Evolutionary conservation across 2,888 invertebrate genomes (phyloP).

Genomic region (Epistrophella euchroma): DNA sequence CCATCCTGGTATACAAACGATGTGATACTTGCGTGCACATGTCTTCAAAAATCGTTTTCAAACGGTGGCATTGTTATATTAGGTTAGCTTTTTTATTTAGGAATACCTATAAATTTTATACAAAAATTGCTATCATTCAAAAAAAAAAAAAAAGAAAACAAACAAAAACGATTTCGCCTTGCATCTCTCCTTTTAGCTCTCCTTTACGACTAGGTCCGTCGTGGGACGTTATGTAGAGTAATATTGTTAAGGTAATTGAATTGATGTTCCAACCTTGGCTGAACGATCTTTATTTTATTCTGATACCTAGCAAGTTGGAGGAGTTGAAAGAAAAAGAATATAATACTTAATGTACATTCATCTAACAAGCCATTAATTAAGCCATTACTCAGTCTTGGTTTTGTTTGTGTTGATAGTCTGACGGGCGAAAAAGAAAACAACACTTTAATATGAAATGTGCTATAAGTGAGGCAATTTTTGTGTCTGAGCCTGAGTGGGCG

Average conservation of each 20-base stretch:
- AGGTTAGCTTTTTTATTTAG: no score
- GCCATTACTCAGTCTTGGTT: constrained; percentile 35
- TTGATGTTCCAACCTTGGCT: constrained; percentile 8
- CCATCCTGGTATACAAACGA: no score
- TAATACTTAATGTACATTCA: not conserved
- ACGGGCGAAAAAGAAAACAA: constrained; percentile 7
- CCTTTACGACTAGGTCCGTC: no score
- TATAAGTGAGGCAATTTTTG: constrained; percentile 30
- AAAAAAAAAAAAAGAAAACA: no score
- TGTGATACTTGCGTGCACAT: no score
- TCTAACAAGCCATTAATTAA: constrained; percentile 31
- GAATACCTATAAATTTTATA: no score
- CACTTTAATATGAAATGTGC: constrained; percentile 38
- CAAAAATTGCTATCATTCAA: no score
- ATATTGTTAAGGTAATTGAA: constrained; percentile 12
- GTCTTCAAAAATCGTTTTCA: no score
- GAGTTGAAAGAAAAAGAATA: constrained; percentile 10
- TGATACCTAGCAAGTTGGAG: not conserved
- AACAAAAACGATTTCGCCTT: no score
- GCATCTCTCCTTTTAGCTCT: no score
- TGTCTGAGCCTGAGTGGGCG: not conserved
- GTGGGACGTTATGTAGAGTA: no score
- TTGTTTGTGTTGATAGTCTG: not conserved
- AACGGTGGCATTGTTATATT: no score
- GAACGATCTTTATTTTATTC: constrained; percentile 1